Evolutionary conservation across 2,797 vertebrate species (phyloP).

Genomic region (Anas bernieri): DNA sequence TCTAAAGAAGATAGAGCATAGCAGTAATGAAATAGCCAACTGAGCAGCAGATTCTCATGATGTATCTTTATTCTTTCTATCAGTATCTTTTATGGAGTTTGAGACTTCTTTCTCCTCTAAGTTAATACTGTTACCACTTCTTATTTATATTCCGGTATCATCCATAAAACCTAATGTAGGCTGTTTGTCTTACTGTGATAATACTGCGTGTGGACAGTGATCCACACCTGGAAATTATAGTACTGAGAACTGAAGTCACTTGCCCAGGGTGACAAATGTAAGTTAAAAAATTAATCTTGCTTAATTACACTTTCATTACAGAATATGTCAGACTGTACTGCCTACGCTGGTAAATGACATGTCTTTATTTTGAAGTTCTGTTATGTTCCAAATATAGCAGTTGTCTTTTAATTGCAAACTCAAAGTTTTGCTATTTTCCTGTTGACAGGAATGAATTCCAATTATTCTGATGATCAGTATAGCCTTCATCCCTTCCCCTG

Average conservation of each 20-base stretch:
- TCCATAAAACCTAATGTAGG: not conserved
- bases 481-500: not conserved
- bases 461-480: not conserved
- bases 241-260: not conserved
- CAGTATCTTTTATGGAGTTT: not conserved
- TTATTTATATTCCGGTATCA: not conserved
- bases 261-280: not conserved
- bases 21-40: not conserved
- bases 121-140: not conserved
- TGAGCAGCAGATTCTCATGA: not conserved
- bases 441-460: not conserved
- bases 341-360: not conserved
- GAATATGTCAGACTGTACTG: not conserved
- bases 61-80: not conserved
- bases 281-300: not conserved
- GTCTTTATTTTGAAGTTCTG: not conserved
- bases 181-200: not conserved
- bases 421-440: not conserved
- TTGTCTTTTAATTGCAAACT: not conserved
- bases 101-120: not conserved
- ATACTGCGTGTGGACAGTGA: fast-evolving
- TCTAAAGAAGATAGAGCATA: not conserved
- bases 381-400: not conserved
- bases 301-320: not conserved
- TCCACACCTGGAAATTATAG: not conserved